Conservation (phyloP, 2,888 invertebrate species). For the Ceramica pisi region DNA sequence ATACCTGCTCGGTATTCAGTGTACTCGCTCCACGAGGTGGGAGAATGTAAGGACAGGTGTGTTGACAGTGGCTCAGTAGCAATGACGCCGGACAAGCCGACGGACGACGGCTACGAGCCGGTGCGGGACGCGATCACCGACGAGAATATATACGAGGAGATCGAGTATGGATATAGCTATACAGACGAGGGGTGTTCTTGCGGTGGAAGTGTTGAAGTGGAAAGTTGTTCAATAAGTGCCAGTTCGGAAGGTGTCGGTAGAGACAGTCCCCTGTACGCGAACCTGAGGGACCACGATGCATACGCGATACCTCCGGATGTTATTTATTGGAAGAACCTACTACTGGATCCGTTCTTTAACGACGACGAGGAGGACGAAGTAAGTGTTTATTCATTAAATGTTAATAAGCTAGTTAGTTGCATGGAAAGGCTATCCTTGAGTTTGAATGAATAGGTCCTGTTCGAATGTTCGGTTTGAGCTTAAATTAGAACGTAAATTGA, state of each 20-base stretch:
- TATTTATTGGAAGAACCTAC: conserved; percentile 89
- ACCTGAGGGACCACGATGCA: conserved; percentile 86
- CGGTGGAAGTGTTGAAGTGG: conserved; percentile 87
- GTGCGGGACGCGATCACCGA: conserved; percentile 86
- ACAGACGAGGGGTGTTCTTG: conserved; percentile 88
- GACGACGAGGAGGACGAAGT: conserved; percentile 91
- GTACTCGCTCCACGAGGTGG: conserved; percentile 86
- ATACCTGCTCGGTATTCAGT: conserved; percentile 81
- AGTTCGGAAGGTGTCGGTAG: conserved; percentile 84
- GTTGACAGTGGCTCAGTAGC: conserved; percentile 78
- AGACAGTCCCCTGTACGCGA: conserved; percentile 88
- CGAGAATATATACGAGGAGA: conserved; percentile 89
- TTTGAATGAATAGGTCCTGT: conserved; percentile 15
- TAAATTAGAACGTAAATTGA: conserved; percentile 49
- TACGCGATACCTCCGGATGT: conserved; percentile 89
- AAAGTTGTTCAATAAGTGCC: conserved; percentile 87
- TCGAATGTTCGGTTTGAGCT: conserved; percentile 23
- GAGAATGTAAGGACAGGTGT: conserved; percentile 83
- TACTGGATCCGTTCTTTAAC: conserved; percentile 87
- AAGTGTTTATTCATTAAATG: conserved; percentile 67
- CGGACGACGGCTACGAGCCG: conserved; percentile 88
- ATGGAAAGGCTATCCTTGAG: conserved; percentile 48
- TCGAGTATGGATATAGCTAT: conserved; percentile 83
- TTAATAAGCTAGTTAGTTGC: conserved; percentile 19
- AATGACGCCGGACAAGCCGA: conserved; percentile 86